These are phyloP conservation scores for Papilio demoleus DNA, from an alignment of 2,888 invertebrate species.

Conservation along the genomic window DNA sequence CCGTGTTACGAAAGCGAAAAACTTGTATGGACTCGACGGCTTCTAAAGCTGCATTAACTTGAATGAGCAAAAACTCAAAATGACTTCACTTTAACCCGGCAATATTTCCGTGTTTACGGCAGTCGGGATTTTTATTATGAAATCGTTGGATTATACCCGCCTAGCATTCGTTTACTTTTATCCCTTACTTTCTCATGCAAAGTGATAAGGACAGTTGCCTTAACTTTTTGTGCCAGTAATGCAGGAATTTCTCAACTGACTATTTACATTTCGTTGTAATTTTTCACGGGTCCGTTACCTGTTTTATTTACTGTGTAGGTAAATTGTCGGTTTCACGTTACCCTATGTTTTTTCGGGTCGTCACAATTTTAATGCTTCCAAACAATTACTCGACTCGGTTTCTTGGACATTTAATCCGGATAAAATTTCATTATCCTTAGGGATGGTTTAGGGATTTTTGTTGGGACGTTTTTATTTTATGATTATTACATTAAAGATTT, in stretches of 20 bases:
- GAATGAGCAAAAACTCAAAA: constrained; percentile 37
- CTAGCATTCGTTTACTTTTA: constrained; percentile 33
- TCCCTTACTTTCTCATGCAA: constrained; percentile 26
- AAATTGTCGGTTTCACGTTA: constrained; percentile 8
- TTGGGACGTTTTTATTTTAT: background rate
- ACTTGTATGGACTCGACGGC: background rate
- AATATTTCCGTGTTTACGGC: constrained; percentile 47
- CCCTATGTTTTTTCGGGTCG: constrained; percentile 19
- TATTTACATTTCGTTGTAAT: constrained; percentile 51
- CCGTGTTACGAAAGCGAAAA: background rate
- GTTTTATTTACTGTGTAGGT: constrained; percentile 42
- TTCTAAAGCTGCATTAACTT: constrained; percentile 30
- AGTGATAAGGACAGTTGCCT: constrained; percentile 32
- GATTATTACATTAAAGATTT: background rate
- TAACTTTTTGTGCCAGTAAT: constrained; percentile 39
- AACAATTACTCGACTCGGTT: constrained; percentile 13
- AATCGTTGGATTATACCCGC: constrained; percentile 47
- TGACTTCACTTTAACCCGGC: constrained; percentile 30
- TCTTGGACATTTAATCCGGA: background rate
- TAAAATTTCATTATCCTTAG: background rate
- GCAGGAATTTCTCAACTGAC: constrained; percentile 33
- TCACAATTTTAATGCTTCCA: constrained; percentile 14
- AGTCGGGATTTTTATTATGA: constrained; percentile 51
- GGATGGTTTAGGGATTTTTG: background rate
- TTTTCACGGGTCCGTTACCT: constrained; percentile 46